Conservation (phyloP, 2,797 vertebrate species). For the Trichosurus vulpecula region DNA sequence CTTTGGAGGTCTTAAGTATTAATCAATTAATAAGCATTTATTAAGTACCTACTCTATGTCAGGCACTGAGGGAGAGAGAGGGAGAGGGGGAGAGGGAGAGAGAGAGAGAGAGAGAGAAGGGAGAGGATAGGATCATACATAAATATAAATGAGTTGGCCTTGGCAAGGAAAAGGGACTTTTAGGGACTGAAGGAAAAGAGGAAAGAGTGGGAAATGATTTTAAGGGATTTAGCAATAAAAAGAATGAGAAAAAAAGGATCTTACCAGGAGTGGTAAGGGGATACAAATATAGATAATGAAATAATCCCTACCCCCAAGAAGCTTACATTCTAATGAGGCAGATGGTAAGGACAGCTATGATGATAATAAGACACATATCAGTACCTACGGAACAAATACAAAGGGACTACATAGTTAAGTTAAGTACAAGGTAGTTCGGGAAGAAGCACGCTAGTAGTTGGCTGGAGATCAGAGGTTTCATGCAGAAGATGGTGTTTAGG, state of each 20-base stretch:
- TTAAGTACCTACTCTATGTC: not conserved
- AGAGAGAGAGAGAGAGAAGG: too few species aligned
- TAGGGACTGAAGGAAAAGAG: too few species aligned
- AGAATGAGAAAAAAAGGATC: too few species aligned
- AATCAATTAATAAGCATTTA: not conserved
- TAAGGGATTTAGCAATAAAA: too few species aligned
- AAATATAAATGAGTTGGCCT: too few species aligned
- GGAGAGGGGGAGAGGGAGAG: too few species aligned
- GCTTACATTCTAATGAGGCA: not conserved
- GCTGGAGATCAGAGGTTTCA: not conserved
- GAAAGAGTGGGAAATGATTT: too few species aligned
- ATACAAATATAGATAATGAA: not conserved
- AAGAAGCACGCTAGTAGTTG: not conserved
- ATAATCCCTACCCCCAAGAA: not conserved
- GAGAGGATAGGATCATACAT: too few species aligned
- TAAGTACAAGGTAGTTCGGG: not conserved
- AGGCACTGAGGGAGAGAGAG: too few species aligned
- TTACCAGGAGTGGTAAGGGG: too few species aligned
- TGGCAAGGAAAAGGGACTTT: too few species aligned
- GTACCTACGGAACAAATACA: not conserved
- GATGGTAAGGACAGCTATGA: not conserved
- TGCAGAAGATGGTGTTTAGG: not conserved
- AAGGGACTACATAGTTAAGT: not conserved
- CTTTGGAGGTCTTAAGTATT: not conserved
- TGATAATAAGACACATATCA: not conserved